Percentiles rank a stretch among this genome's conserved stretches.
phyloP scores from a whole-genome alignment of 2,113 vertebrate species.

The Peucedramus taeniatus region DNA sequence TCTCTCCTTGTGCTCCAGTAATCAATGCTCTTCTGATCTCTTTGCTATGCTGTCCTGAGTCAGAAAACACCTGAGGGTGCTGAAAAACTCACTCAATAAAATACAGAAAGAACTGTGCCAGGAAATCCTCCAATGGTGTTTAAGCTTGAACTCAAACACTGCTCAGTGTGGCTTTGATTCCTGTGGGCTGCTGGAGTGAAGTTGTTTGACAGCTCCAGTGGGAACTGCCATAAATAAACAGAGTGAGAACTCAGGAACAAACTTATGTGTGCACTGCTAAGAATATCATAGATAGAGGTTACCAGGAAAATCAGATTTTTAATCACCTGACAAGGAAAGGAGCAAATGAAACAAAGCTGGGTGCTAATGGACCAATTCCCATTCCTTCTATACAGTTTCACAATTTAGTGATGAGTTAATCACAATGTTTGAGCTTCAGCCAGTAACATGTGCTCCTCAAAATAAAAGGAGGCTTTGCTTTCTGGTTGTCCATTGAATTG shows the following conservation, averaged over 20 bases:
- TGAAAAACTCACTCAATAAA: not conserved
- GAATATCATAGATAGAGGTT: not conserved
- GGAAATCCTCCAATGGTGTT: rapidly evolving
- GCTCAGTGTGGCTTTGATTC: not conserved
- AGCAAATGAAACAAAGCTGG: not conserved
- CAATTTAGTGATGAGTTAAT: not conserved
- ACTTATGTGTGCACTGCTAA: not conserved
- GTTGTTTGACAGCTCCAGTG: not conserved
- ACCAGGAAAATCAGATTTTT: not conserved
- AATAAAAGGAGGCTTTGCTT: not conserved
- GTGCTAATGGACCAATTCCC: not conserved
- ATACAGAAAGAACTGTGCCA: not conserved
- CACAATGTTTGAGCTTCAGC: not conserved
- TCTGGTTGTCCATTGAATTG: not conserved
- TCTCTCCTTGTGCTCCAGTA: rapidly evolving
- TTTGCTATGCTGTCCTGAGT: not conserved
- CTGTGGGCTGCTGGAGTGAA: not conserved
- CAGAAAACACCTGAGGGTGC: not conserved
- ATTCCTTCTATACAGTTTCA: not conserved
- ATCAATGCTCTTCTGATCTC: not conserved
- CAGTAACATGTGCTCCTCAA: not conserved
- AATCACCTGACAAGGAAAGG: not conserved
- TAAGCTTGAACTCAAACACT: not conserved
- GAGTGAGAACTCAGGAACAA: not conserved
- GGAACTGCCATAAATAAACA: not conserved